Evolutionary conservation across 2,797 vertebrate genomes (phyloP), one percentile per base, ranked within the genome.

Genomic region (Sebastiscus albofasciatus): DNA sequence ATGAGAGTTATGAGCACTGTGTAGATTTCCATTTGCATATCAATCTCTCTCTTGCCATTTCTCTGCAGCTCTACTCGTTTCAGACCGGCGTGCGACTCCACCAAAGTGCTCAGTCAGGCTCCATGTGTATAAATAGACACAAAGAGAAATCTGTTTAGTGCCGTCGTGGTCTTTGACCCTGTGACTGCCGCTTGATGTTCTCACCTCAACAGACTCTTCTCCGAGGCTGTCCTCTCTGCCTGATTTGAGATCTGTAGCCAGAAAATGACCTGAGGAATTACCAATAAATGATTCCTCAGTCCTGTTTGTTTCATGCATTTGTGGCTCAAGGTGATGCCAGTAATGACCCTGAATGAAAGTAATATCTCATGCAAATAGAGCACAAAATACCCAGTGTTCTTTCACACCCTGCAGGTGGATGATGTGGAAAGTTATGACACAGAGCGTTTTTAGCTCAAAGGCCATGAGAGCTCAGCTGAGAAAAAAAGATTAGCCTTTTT

Each of bases 121-220:
- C 67, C 4, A 0, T 55, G n/a, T 5, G 29, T 76, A 84, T 73
- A 80, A 90, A 90, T 85, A 89, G 83, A 81, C 84, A 87, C 83
- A 91, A 85, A 87, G 86, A 72, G 86, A 67, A 81, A 87, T 87
- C 84, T 92, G 89, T 87, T 91, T 39, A 79, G 62, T 24, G 66
- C 56, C 18, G 58, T 31, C 61, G 49, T 73, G 75, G 11, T 82
- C 67, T 71, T 77, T 84, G 74, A 92, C 77, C 89, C 84, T 84
- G 83, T 90, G 89, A 84, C 82, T 68, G 31, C 74, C n/a, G 49
- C 29, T 72, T 9, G 56, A 78, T 71, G 72, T 86, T 87, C 82
- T 86, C 79, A 78, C 84, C 80, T 82, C 60, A 34, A 67, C 75
- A 27, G 58, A 22, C 49, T 68, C 56, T 49, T 33, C 72, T 52